A percentile compares a stretch with the other conserved stretches of the same genome.
These are phyloP conservation scores for Yponomeuta evonymella DNA, from an alignment of 2,888 invertebrate genomes.

Conservation along the genomic window DNA sequence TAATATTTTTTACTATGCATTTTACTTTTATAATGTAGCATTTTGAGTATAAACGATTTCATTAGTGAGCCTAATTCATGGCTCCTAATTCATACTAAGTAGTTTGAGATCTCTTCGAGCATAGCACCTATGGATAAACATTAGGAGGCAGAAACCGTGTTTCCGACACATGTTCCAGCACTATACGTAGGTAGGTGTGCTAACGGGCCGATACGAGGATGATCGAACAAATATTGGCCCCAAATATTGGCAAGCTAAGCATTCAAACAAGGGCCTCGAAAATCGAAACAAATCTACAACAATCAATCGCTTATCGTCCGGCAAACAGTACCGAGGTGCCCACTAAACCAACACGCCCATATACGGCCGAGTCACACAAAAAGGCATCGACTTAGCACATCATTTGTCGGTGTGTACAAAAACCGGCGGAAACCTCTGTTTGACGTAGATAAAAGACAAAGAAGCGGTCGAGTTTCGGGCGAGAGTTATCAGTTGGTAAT, in stretches of 20 bases:
- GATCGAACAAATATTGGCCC: not conserved
- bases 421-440: conserved; percentile 67
- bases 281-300: conserved; percentile 5
- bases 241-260: not conserved
- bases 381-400: conserved; percentile 36
- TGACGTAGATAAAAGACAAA: conserved; percentile 70
- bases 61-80: too few species aligned
- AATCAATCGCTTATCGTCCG: conserved; percentile 7
- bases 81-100: too few species aligned
- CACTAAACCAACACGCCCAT: conserved; percentile 14
- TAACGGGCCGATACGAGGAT: not conserved
- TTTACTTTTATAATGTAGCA: too few species aligned
- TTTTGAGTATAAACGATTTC: too few species aligned
- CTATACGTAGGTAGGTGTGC: not conserved
- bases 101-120: too few species aligned
- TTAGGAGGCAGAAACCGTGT: too few species aligned
- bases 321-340: conserved; percentile 4
- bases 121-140: too few species aligned
- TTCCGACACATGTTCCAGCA: too few species aligned
- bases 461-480: conserved; percentile 51
- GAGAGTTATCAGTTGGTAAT: conserved; percentile 57
- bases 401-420: conserved; percentile 39
- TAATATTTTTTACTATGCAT: too few species aligned
- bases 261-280: not conserved
- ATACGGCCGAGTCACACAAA: conserved; percentile 5